Conservation (phyloP, 2,888 invertebrate species). For the Nasonovia ribisnigri region DNA sequence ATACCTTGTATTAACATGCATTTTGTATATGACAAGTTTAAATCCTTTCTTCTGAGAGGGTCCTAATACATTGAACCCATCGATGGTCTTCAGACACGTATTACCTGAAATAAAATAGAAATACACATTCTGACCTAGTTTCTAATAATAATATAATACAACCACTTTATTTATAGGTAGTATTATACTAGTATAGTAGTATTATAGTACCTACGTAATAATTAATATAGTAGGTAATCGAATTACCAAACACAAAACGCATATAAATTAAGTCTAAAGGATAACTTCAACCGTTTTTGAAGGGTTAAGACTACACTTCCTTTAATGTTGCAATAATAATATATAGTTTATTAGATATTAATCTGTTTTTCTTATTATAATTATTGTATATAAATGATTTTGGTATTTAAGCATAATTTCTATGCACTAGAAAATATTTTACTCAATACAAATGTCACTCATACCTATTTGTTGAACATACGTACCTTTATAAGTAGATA, state of each 20-base stretch:
- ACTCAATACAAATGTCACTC: neutral
- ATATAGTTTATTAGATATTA: neutral
- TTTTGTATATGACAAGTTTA: neutral
- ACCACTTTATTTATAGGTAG: neutral
- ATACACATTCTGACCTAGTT: slow-evolving; percentile 3
- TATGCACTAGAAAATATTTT: neutral
- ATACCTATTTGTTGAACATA: neutral
- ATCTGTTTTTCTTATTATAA: neutral
- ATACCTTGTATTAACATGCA: neutral
- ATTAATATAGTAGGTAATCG: neutral
- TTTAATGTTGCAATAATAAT: neutral
- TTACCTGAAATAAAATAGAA: slow-evolving; percentile 1
- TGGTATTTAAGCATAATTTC: neutral
- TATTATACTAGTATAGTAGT: neutral
- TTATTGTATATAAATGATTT: neutral
- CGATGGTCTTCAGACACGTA: neutral
- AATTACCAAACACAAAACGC: neutral
- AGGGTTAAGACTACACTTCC: neutral
- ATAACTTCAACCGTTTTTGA: neutral
- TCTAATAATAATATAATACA: neutral
- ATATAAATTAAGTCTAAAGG: neutral
- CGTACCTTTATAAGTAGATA: neutral
- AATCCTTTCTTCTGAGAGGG: neutral
- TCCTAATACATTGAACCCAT: slow-evolving; percentile 20
- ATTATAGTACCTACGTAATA: neutral